Base-by-base conservation (phyloP, 2,888 invertebrate species). In the Zygaena filipendulae region DNA sequence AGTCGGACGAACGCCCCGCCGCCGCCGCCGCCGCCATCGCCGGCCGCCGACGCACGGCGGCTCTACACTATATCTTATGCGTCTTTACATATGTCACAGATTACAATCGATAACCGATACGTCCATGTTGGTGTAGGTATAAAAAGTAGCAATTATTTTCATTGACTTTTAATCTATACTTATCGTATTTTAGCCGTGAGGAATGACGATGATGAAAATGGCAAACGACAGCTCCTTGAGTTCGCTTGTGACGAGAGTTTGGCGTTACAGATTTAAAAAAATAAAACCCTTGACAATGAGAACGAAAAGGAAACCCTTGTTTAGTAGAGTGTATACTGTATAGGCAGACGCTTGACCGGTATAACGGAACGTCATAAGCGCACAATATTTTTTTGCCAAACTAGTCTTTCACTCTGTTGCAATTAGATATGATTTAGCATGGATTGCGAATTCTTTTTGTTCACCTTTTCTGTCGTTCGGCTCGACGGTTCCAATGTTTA, bases 261-360 rank as follows among this genome's bases (percentile, higher is more conserved):
- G 72, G 63, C 62, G 60, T 61, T 55, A 48, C 66, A 63, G 71
- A 72, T 70, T 75, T 63, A 67, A 72, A n/a, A n/a, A n/a, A 75
- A 75, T 71, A 77, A 74, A 75, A 68, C 61, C 56, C 57, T 54
- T 57, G 51, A 52, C 57, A 50, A 49, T 44, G 52, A 42, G 53
- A 63, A 69, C 63, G 69, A 71, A 74, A 71, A 66, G 62, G 62
- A 59, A 55, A 56, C 48, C 45, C 49, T 54, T 52, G 48, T 55
- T 52, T 48, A 40, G 47, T 49, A 45, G 54, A 48, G 54, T 62
- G 62, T 57, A n/a, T n/a, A n/a, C n/a, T n/a, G n/a, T n/a, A n/a
- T n/a, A 52, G 49, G 49, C 16, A 16, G 16, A 41, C 57, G 58
- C 64, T 66, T 63, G 59, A 68, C 63, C 59, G 50, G 51, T 39